Base-by-base conservation (phyloP, 2,113 vertebrate species). In the Etheostoma spectabile region DNA sequence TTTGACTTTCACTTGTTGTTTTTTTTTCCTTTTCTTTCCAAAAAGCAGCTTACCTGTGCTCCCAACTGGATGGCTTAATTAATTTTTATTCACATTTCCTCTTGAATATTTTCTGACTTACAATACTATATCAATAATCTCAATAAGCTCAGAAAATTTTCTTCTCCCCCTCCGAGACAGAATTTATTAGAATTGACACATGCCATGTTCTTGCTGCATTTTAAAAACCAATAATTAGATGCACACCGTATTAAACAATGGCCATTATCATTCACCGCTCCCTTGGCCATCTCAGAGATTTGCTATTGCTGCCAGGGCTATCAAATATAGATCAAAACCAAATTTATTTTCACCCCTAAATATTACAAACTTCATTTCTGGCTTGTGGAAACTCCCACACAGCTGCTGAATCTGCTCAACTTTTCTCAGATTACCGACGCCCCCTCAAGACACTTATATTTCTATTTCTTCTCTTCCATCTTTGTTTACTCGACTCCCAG, bases 1-100 rank as follows among this genome's bases (percentile, higher is more conserved):
- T 84, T 73, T 59, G 68, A 83, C 88, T 89, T 84, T 88, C 84
- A 80, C 80, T 86, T 45, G 12, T n/a, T 65, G 8, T 48, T 73
- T 55, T 66, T 63, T 70, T 19, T 8, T 4, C 18, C 21, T 12
- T 74, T 64, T 66, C 80, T 14, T 49, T 80, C 46, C 46, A 77
- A 75, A 3, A 53, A 56, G 35, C 18, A 12, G 66, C 46, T 82
- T 60, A 80, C 78, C 75, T 80, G 67, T 42, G 55, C 63, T 33
- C n/a, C 74, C 53, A 52, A 21, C 27, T 60, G 35, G 35, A 60
- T 27, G 21, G 21, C 6, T 75, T 78, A 65, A 80, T 64, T 60
- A 5, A 48, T 70, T 55, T 78, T 59, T 24, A 72, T 69, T 81
- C 65, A 48, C 24, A 33, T 52, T 51, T 46, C 80, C 63, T 70